A percentile compares a stretch with the other conserved stretches of the same genome.
phyloP scores from a whole-genome alignment of 2,888 invertebrate genomes.

The Diplolepis rosae region DNA sequence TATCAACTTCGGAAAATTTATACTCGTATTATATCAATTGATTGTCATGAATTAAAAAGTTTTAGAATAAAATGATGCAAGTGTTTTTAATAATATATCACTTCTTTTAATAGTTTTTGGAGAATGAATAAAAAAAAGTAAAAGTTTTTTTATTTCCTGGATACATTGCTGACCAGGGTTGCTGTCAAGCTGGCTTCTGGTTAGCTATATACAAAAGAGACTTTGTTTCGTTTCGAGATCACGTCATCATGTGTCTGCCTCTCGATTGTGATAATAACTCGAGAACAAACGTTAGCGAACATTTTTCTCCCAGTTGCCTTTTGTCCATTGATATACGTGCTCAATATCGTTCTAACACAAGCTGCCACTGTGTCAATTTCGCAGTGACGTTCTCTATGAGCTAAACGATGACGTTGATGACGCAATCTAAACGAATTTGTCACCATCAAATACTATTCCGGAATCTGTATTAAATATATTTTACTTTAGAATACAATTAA shows the following conservation, averaged over 20 bases:
- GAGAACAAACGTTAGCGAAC: slow-evolving; percentile 30
- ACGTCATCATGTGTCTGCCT: slow-evolving; percentile 52
- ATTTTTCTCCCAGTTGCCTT: slow-evolving; percentile 18
- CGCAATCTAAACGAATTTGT: not conserved
- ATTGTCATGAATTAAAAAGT: not conserved
- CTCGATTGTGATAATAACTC: slow-evolving; percentile 49
- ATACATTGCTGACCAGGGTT: slow-evolving; percentile 16
- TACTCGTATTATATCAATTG: too few species aligned
- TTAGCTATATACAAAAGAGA: slow-evolving; percentile 60
- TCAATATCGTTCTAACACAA: slow-evolving; percentile 26
- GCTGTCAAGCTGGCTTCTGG: slow-evolving; percentile 5
- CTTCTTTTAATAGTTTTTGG: not conserved
- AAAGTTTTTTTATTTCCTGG: not conserved
- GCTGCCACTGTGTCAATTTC: slow-evolving; percentile 23
- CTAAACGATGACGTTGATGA: slow-evolving; percentile 23
- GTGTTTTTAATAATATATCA: not conserved
- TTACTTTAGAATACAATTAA: too few species aligned
- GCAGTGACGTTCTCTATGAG: slow-evolving; percentile 10
- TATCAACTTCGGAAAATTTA: slow-evolving; percentile 5
- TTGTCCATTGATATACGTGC: slow-evolving; percentile 26
- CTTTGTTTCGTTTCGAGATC: slow-evolving; percentile 60
- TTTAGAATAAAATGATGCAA: not conserved
- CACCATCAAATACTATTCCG: not conserved
- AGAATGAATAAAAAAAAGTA: not conserved
- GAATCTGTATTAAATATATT: too few species aligned